Evolutionary conservation across 2,797 vertebrate species (phyloP).

Genomic region (Vireo griseus): DNA sequence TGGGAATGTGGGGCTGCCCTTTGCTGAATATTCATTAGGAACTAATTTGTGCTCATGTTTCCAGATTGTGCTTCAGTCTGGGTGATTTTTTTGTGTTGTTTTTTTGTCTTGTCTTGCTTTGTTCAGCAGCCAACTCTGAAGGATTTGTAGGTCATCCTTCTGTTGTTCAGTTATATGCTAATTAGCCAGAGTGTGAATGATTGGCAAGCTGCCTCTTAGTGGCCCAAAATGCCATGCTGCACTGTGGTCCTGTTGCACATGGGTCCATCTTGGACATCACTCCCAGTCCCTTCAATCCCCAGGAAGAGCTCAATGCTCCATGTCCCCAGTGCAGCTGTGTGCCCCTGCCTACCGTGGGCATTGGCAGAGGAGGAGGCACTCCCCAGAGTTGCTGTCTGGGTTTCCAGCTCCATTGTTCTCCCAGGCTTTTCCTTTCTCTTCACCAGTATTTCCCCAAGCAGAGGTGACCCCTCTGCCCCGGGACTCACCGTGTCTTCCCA

Average conservation of each 20-base stretch:
- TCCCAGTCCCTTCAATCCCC: background rate
- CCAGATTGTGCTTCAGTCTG: background rate
- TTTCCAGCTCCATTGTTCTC: background rate
- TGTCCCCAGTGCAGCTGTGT: fast-evolving
- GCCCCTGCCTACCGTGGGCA: fast-evolving
- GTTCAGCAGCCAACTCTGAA: background rate
- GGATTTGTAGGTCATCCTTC: slow-evolving; percentile 19
- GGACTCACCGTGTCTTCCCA: fast-evolving
- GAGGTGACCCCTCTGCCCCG: background rate
- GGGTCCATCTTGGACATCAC: fast-evolving
- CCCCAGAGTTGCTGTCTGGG: background rate
- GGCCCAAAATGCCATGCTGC: background rate
- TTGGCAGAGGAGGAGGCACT: background rate
- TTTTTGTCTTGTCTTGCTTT: background rate
- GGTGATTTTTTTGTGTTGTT: background rate
- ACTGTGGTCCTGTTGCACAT: fast-evolving
- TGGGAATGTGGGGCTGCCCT: background rate
- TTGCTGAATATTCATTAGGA: slow-evolving; percentile 39
- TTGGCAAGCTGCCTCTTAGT: background rate
- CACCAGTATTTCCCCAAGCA: background rate
- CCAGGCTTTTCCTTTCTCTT: background rate
- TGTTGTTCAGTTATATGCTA: slow-evolving; percentile 7
- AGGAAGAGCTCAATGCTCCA: background rate
- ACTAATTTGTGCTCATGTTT: slow-evolving; percentile 4
- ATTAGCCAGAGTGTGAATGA: background rate